phyloP scores from a whole-genome alignment of 2,797 vertebrate species.

The Lepilemur ruficaudatus region DNA sequence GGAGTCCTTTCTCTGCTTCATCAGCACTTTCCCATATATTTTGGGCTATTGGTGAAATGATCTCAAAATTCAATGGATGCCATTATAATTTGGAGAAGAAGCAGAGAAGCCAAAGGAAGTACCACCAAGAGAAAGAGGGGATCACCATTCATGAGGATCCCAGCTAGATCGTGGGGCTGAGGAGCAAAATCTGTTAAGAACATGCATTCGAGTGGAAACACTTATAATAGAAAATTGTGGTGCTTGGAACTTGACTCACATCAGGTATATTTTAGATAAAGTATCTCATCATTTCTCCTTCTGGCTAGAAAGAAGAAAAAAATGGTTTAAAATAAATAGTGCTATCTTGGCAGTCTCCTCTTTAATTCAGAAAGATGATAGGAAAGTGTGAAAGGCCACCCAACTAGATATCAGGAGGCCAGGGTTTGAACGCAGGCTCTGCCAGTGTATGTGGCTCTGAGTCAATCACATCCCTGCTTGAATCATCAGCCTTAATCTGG shows the following conservation, averaged over 20 bases:
- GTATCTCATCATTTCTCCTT: neutral
- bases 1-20: neutral
- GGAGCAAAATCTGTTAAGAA: neutral
- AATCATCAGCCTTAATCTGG: neutral
- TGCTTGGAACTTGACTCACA: neutral
- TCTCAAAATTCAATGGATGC: neutral
- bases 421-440: neutral
- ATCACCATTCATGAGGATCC: neutral
- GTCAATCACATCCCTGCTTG: neutral
- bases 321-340: neutral
- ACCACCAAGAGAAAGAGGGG: neutral
- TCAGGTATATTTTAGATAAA: neutral
- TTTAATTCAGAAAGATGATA: neutral
- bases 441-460: neutral
- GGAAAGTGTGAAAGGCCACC: neutral
- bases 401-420: neutral
- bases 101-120: neutral
- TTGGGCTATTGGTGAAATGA: neutral
- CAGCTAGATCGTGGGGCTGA: neutral
- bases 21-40: neutral
- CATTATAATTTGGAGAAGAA: neutral
- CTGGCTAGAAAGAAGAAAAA: neutral
- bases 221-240: neutral
- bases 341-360: neutral
- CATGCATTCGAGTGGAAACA: neutral